phyloP scores from a whole-genome alignment of 2,113 vertebrate species.

The Colaptes auratus region DNA sequence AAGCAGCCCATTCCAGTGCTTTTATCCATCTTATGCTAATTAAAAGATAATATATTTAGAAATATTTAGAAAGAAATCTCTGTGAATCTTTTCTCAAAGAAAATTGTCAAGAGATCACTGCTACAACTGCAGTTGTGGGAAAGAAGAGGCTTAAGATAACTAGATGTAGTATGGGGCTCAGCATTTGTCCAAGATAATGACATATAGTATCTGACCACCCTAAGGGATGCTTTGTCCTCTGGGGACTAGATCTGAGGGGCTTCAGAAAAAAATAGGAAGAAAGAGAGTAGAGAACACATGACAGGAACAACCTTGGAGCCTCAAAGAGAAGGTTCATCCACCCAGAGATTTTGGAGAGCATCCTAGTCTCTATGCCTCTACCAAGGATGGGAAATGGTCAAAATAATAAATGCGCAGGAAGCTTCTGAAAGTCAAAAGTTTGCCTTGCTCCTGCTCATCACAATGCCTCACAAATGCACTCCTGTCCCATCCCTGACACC shows the following conservation, averaged over 20 bases:
- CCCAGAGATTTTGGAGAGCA: background rate
- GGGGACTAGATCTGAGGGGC: background rate
- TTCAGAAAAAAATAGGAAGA: background rate
- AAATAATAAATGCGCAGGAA: background rate
- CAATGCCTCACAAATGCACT: background rate
- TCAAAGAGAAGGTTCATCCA: background rate
- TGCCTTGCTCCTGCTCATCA: background rate
- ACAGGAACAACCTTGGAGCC: background rate
- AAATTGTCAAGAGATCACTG: background rate
- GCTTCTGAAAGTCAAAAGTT: background rate
- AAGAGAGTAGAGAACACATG: background rate
- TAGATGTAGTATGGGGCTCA: background rate
- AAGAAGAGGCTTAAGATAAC: background rate
- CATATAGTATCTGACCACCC: background rate
- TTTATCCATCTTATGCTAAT: background rate
- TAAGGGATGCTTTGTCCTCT: background rate
- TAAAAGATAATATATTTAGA: background rate
- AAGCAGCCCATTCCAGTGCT: background rate
- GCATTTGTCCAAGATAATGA: background rate
- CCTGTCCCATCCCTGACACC: background rate
- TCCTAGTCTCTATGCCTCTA: background rate
- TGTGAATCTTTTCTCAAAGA: background rate
- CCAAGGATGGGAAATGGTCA: background rate
- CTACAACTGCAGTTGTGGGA: background rate
- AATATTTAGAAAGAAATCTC: background rate